Evolutionary conservation across 2,797 vertebrate genomes (phyloP), one percentile per base, ranked within the genome.

Genomic region (Danio aesculapii): DNA sequence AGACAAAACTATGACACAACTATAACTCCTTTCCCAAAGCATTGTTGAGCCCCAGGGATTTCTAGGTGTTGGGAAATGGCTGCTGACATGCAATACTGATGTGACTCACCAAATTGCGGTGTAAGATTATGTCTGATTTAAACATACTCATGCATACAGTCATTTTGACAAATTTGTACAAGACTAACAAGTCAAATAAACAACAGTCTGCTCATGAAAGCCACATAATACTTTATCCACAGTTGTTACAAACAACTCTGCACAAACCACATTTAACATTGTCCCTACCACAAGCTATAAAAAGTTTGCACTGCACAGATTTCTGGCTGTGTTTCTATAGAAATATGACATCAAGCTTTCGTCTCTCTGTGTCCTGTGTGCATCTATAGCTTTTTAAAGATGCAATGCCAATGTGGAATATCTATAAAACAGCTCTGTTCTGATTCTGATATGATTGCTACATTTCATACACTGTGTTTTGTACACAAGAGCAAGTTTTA

Each of bases 1-100:
- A 81, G 71, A 62, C 9, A 77, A 63, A 75, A 44, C 59, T 52
- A 79, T 75, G 78, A 81, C 85, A 81, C 55, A 63, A 49, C 30
- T 71, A 39, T 62, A 53, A 59, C 21, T 46, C 9, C 52, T 79
- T 30, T 30, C 59, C 43, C 41, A 44, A 50, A 14, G 13, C 78
- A 21, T 12, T 44, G 17, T 21, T 59, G 59, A 77, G 61, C 62
- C 68, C 41, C 16, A 49, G 49, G 50, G 21, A 79, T 41, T 44
- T 78, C 17, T 59, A 43, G 44, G 12, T 19, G 44, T 79, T 78
- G 50, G 63, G 75, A 66, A 84, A 77, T 73, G 16, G 19, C 14
- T 50, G 70, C 63, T 78, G 70, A 19, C n/a, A 79, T 52, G 50
- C 6, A 30, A 46, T 55, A 39, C 50, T 43, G 71, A 72, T 30